Conservation (phyloP, 2,797 vertebrate species). For the Pipistrellus pipistrellus region DNA sequence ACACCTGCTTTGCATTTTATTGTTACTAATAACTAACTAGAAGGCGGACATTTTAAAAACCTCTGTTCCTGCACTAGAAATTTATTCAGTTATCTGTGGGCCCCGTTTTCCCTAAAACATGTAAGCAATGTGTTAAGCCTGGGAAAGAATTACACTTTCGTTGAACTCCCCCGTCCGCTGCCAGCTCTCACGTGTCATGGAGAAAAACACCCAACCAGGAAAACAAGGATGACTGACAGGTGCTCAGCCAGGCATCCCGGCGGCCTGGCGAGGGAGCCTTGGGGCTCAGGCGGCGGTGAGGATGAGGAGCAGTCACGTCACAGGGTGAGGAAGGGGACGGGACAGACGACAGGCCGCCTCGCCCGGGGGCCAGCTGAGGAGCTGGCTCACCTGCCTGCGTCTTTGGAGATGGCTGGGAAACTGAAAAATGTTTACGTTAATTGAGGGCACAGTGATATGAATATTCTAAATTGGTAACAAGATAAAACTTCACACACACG, state of each 20-base stretch:
- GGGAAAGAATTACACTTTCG: slow-evolving; percentile 78
- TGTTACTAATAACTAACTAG: not conserved
- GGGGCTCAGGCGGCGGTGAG: slow-evolving; percentile 58
- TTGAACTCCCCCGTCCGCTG: slow-evolving; percentile 56
- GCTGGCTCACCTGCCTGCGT: no score
- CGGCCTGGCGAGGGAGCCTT: slow-evolving; percentile 70
- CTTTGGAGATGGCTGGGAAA: not conserved
- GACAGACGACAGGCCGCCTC: no score
- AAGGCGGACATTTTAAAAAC: not conserved
- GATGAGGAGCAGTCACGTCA: slow-evolving; percentile 44
- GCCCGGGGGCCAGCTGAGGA: no score
- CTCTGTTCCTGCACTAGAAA: slow-evolving; percentile 7
- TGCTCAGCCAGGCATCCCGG: slow-evolving; percentile 78
- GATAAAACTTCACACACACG: not conserved
- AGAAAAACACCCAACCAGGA: slow-evolving; percentile 28
- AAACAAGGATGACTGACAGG: slow-evolving; percentile 74
- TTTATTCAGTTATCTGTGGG: not conserved
- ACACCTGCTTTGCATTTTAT: not conserved
- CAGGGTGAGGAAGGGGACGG: not conserved
- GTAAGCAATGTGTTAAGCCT: slow-evolving; percentile 73
- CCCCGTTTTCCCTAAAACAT: not conserved
- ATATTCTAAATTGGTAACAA: not conserved
- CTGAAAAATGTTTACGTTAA: not conserved
- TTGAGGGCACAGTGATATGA: not conserved
- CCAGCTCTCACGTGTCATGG: slow-evolving; percentile 76